Evolutionary conservation across 2,888 invertebrate species (phyloP).

Genomic region (Acronicta alni): DNA sequence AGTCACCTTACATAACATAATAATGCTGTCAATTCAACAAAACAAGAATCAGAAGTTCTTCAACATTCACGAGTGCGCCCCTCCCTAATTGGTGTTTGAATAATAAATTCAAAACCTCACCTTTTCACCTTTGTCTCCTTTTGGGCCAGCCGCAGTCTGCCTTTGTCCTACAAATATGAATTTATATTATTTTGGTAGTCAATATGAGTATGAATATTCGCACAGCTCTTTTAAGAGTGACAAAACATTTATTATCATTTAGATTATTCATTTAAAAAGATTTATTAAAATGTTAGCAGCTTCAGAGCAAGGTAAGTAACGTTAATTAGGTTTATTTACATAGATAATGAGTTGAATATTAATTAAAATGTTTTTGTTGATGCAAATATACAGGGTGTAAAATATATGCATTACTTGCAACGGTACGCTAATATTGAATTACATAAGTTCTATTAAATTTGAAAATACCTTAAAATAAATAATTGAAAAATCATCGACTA

Average conservation of each 20-base stretch:
- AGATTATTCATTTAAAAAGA: background rate
- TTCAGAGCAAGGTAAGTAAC: background rate
- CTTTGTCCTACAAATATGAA: constrained; percentile 64
- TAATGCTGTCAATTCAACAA: constrained; percentile 38
- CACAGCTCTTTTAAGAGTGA: constrained; percentile 7
- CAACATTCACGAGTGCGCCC: constrained; percentile 35
- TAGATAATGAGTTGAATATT: too few relatives aligned
- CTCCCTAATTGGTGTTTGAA: constrained; percentile 48
- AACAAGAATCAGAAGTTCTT: constrained; percentile 26
- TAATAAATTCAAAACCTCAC: constrained; percentile 61
- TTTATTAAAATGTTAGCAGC: background rate
- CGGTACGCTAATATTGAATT: too few relatives aligned
- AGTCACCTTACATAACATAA: constrained; percentile 18
- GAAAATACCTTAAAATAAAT: too few relatives aligned
- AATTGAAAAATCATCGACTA: too few relatives aligned
- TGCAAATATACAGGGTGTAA: too few relatives aligned
- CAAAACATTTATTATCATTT: background rate
- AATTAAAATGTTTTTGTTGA: too few relatives aligned
- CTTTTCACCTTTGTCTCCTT: constrained; percentile 84
- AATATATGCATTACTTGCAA: too few relatives aligned
- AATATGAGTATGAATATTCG: constrained; percentile 37
- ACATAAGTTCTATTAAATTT: too few relatives aligned
- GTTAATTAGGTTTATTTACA: background rate
- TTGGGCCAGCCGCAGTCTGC: constrained; percentile 55
- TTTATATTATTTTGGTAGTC: constrained; percentile 23